A percentile compares a stretch with the other conserved stretches of the same genome.
These are phyloP conservation scores for Clarias gariepinus DNA, from an alignment of 2,113 vertebrate genomes.

Conservation along the genomic window DNA sequence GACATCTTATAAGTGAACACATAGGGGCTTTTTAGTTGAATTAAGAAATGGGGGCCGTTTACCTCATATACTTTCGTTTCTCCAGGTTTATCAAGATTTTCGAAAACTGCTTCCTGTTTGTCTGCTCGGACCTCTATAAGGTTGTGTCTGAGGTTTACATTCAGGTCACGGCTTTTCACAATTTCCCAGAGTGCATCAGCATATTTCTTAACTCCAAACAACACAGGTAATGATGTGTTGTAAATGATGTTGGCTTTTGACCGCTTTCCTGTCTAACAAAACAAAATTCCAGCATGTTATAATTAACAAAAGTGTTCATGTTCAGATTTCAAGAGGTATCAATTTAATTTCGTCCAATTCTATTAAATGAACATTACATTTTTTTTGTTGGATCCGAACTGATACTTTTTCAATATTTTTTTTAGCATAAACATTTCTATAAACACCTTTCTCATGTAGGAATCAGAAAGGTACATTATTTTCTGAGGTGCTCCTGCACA, in stretches of 20 bases:
- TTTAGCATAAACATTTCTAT: not conserved
- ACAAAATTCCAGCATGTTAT: conserved; percentile 20
- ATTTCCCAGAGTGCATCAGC: conserved; percentile 86
- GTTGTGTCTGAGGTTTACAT: conserved; percentile 84
- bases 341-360: not conserved
- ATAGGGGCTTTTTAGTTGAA: not conserved
- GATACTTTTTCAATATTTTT: not conserved
- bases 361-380: not conserved
- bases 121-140: conserved; percentile 90
- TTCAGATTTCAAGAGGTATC: not conserved
- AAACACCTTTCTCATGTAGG: conserved; percentile 86
- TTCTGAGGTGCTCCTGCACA: conserved; percentile 97
- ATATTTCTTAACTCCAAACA: conserved; percentile 94
- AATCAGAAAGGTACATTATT: conserved; percentile 95
- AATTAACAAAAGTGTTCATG: not conserved
- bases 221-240: conserved; percentile 87
- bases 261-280: conserved; percentile 80
- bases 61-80: conserved; percentile 84
- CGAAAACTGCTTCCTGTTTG: conserved; percentile 91
- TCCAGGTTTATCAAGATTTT: conserved; percentile 88
- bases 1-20: not conserved
- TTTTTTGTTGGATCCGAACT: not conserved
- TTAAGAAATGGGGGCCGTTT: not conserved
- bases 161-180: conserved; percentile 77
- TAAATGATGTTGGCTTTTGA: conserved; percentile 87